A percentile compares a stretch with the other conserved stretches of the same genome.
phyloP scores from a whole-genome alignment of 1,140 invertebrate genomes.

The Eriosoma lanigerum region DNA sequence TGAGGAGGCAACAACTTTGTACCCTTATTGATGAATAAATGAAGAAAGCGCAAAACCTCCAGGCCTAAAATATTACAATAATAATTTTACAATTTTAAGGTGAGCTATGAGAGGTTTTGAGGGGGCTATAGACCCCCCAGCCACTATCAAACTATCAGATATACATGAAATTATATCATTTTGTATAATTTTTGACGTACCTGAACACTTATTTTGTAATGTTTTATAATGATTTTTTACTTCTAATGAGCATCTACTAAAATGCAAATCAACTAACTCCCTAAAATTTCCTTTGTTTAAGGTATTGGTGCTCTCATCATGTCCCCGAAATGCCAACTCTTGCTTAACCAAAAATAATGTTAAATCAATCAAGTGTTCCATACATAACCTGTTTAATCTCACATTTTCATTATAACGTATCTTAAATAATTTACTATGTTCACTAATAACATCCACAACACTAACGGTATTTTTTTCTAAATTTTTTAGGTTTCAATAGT shows the following conservation, averaged over 20 bases:
- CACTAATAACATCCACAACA: not conserved
- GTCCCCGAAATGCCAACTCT: slow-evolving; percentile 14
- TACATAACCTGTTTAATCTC: not conserved
- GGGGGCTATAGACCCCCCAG: too few relatives aligned
- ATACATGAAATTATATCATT: slow-evolving; percentile 27
- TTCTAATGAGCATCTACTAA: not conserved
- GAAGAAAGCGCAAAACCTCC: too few relatives aligned
- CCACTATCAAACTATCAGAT: too few relatives aligned
- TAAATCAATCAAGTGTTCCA: not conserved
- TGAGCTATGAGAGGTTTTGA: too few relatives aligned
- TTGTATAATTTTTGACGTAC: slow-evolving; percentile 30
- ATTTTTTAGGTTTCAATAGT: not conserved
- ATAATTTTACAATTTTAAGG: too few relatives aligned
- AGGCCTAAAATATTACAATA: too few relatives aligned
- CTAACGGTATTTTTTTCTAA: not conserved
- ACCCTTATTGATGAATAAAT: too few relatives aligned
- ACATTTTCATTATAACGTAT: slow-evolving; percentile 18
- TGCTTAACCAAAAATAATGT: slow-evolving; percentile 1
- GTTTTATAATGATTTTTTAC: not conserved
- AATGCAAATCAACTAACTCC: not conserved
- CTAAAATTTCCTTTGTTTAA: slow-evolving; percentile 25
- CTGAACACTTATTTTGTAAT: not conserved
- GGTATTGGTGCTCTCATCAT: not conserved
- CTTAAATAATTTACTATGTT: not conserved
- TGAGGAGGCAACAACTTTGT: too few relatives aligned